phyloP scores from a whole-genome alignment of 2,113 vertebrate species.

The Labeo rohita region DNA sequence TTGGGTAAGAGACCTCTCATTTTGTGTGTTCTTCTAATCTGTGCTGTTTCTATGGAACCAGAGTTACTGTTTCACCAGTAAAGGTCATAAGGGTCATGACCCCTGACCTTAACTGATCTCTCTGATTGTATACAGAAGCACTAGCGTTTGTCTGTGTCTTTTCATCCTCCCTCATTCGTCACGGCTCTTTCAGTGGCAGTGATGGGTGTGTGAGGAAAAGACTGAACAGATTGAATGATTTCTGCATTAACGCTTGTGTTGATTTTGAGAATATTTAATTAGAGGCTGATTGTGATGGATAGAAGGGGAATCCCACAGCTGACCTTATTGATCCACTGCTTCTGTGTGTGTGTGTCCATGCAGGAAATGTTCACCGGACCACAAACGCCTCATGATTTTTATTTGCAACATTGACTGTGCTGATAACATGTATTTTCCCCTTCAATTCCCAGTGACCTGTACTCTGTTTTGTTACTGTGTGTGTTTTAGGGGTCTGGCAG shows the following conservation, averaged over 20 bases:
- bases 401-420: neutral
- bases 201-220: neutral
- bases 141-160: slow-evolving; percentile 29
- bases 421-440: slow-evolving; percentile 10
- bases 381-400: neutral
- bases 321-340: slow-evolving; percentile 68
- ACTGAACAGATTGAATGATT: slow-evolving; percentile 37
- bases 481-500: slow-evolving; percentile 89
- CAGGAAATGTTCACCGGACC: neutral
- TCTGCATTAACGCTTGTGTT: slow-evolving; percentile 68
- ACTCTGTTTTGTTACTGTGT: slow-evolving; percentile 20
- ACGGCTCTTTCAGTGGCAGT: slow-evolving; percentile 32
- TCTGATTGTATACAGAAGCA: slow-evolving; percentile 51
- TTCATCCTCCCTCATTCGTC: slow-evolving; percentile 52
- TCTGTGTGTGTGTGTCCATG: slow-evolving; percentile 60
- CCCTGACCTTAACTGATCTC: slow-evolving; percentile 50
- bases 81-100: slow-evolving; percentile 45
- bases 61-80: slow-evolving; percentile 53
- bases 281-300: slow-evolving; percentile 76
- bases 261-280: slow-evolving; percentile 79
- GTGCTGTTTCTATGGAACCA: slow-evolving; percentile 41
- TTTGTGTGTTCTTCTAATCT: neutral
- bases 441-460: neutral
- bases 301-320: slow-evolving; percentile 67
- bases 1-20: slow-evolving; percentile 82